Conservation (phyloP, 2,888 invertebrate genomes). For the Athrips mouffetella region DNA sequence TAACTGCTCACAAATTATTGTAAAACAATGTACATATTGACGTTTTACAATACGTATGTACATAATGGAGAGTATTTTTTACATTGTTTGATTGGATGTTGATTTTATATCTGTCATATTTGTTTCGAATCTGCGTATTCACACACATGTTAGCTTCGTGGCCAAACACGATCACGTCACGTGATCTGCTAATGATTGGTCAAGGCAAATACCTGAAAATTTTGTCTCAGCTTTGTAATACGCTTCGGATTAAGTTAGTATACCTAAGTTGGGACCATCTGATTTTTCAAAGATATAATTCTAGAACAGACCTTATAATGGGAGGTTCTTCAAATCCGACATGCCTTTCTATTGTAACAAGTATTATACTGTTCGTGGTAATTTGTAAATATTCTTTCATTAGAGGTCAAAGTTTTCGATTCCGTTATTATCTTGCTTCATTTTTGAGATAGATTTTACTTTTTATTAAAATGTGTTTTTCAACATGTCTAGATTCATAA, state of each 20-base stretch:
- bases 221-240: slow-evolving; percentile 13
- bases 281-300: slow-evolving; percentile 31
- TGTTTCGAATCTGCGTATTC: not conserved
- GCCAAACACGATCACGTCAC: not conserved
- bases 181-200: not conserved
- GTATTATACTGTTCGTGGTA: too few relatives aligned
- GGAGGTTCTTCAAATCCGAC: slow-evolving; percentile 18
- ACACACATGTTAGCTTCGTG: not conserved
- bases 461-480: not conserved
- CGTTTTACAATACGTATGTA: slow-evolving; percentile 44
- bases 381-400: not conserved
- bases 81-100: slow-evolving; percentile 39
- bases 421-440: not conserved
- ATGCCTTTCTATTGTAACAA: not conserved
- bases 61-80: slow-evolving; percentile 49
- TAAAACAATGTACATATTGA: slow-evolving; percentile 47
- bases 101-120: slow-evolving; percentile 20
- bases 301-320: slow-evolving; percentile 30
- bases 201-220: not conserved
- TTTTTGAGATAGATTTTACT: slow-evolving; percentile 1
- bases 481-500: not conserved
- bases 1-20: slow-evolving; percentile 26
- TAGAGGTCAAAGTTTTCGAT: slow-evolving; percentile 1
- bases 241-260: slow-evolving; percentile 23
- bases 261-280: slow-evolving; percentile 39